phyloP scores from a whole-genome alignment of 2,888 invertebrate genomes.

The Plebejus anna region DNA sequence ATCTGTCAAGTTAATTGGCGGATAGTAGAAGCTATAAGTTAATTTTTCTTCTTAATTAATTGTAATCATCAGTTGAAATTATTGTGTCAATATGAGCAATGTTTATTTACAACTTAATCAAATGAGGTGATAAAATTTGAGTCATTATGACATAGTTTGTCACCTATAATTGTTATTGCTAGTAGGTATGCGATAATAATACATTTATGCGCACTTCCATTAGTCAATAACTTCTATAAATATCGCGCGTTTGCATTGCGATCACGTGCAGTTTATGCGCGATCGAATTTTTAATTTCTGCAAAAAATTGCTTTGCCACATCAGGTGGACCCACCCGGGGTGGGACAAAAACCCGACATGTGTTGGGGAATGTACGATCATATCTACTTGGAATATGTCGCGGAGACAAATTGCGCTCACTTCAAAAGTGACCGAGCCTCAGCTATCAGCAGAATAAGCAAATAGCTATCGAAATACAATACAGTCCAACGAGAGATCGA shows the following conservation, averaged over 20 bases:
- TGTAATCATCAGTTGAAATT: neutral
- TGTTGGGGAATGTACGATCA: constrained; percentile 71
- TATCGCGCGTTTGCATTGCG: constrained; percentile 44
- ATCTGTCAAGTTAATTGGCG: too few species aligned
- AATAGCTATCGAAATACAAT: constrained; percentile 42
- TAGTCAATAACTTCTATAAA: constrained; percentile 34
- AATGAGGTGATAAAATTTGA: constrained; percentile 10
- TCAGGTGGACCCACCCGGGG: constrained; percentile 71
- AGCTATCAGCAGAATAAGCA: constrained; percentile 58
- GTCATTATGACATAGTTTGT: neutral
- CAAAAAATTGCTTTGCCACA: constrained; percentile 68
- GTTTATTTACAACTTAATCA: neutral
- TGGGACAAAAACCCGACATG: constrained; percentile 64
- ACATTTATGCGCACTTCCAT: constrained; percentile 19
- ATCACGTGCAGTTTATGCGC: constrained; percentile 56
- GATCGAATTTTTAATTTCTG: constrained; percentile 69
- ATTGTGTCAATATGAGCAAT: neutral
- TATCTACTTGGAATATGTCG: constrained; percentile 73
- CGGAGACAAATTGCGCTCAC: constrained; percentile 74
- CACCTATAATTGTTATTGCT: neutral
- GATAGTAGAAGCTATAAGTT: too few species aligned
- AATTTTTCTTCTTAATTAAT: too few species aligned
- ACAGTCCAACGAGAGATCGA: neutral
- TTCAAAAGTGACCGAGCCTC: constrained; percentile 63
- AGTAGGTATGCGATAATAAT: neutral